Evolutionary conservation across 2,888 invertebrate genomes (phyloP).

Genomic region (Pheosia gnoma): DNA sequence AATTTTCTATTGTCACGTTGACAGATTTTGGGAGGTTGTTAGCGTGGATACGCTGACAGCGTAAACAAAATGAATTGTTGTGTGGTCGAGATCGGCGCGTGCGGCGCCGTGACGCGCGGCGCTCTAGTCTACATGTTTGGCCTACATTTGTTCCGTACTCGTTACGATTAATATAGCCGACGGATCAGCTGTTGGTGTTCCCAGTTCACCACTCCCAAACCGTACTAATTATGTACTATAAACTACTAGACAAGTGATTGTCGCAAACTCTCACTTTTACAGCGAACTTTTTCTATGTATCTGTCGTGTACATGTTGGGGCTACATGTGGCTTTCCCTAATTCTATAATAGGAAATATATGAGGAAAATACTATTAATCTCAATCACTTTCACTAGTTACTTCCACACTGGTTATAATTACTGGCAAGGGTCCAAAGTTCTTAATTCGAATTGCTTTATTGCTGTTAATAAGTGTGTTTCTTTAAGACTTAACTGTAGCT

Average conservation of each 20-base stretch:
- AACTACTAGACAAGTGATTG: conserved; percentile 28
- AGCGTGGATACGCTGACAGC: conserved; percentile 58
- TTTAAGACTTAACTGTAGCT: conserved; percentile 10
- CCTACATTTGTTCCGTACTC: conserved; percentile 79
- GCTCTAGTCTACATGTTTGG: conserved; percentile 74
- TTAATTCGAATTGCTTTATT: conserved; percentile 67
- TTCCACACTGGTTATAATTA: conserved; percentile 47
- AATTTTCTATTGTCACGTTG: conserved; percentile 67
- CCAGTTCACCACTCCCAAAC: conserved; percentile 60
- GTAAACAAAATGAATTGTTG: conserved; percentile 72
- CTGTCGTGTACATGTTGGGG: conserved; percentile 9
- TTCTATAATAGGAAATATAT: conserved; percentile 42
- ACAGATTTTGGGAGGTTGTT: conserved; percentile 58
- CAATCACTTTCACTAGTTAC: conserved; percentile 52
- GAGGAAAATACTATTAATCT: conserved; percentile 47
- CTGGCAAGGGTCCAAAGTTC: conserved; percentile 69
- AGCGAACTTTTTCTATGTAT: conserved; percentile 19
- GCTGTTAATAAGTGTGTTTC: conserved; percentile 50
- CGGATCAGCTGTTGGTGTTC: conserved; percentile 77
- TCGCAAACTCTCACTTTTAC: conserved; percentile 38
- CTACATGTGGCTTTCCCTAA: conserved; percentile 21
- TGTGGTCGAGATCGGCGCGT: conserved; percentile 60
- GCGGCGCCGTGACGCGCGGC: conserved; percentile 59
- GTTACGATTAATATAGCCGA: conserved; percentile 79
- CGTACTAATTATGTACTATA: conserved; percentile 46